These are phyloP conservation scores for Cerceris ruficornis DNA, from an alignment of 2,888 invertebrate species.

Conservation along the genomic window DNA sequence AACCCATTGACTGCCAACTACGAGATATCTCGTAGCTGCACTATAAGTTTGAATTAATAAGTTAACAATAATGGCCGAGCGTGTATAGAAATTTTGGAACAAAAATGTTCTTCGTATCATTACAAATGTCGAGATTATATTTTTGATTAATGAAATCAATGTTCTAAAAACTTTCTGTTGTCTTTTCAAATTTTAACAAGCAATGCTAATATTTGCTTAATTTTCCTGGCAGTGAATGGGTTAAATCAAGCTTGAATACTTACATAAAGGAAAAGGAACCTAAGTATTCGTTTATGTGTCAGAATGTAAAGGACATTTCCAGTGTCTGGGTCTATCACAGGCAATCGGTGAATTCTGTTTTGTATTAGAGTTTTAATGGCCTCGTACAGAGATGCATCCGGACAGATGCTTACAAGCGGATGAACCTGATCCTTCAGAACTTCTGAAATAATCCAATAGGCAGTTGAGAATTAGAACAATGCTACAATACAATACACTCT, in stretches of 20 bases:
- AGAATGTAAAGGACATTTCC: conserved; percentile 99
- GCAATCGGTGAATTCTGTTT: conserved; percentile 97
- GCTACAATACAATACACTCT: not conserved
- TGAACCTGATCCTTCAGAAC: conserved; percentile 93
- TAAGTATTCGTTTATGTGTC: conserved; percentile 98
- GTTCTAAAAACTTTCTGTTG: too few species aligned
- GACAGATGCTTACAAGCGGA: conserved; percentile 94
- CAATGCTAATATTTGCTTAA: too few species aligned
- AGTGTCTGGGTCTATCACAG: conserved; percentile 96
- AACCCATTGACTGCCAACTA: too few species aligned
- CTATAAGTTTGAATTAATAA: too few species aligned
- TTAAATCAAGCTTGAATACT: conserved; percentile 82
- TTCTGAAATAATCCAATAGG: conserved; percentile 83
- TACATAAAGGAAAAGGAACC: conserved; percentile 99
- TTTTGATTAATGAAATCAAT: too few species aligned
- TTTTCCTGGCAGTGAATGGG: too few species aligned
- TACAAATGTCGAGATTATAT: too few species aligned
- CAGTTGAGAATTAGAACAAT: not conserved
- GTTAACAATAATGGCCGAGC: too few species aligned
- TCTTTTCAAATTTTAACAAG: too few species aligned
- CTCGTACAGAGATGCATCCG: conserved; percentile 96
- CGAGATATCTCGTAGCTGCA: too few species aligned
- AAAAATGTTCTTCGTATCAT: too few species aligned
- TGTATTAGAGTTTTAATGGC: conserved; percentile 96
- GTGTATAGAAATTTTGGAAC: too few species aligned